phyloP scores from a whole-genome alignment of 2,113 vertebrate species.

The Trogon melanurus region DNA sequence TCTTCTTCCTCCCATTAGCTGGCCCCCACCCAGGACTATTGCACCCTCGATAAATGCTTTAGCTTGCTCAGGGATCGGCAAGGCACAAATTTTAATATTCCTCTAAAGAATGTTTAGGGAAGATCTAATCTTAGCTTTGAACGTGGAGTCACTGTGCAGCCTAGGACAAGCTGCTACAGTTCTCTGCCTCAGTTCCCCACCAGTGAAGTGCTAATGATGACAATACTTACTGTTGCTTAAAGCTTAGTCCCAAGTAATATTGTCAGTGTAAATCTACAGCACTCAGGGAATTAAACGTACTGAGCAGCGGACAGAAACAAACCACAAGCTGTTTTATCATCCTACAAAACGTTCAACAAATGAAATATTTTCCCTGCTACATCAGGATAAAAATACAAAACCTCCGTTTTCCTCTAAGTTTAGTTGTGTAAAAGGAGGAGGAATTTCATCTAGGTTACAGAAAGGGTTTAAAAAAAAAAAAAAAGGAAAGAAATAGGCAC shows the following conservation, averaged over 20 bases:
- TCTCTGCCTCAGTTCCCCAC: background rate
- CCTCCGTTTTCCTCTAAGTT: background rate
- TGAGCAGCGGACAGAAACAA: background rate
- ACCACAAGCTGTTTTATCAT: background rate
- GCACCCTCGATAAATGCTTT: background rate
- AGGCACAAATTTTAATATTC: background rate
- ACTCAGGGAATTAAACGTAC: background rate
- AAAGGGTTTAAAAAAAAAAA: background rate
- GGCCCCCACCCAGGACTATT: no score
- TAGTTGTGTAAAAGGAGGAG: background rate
- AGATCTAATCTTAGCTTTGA: background rate
- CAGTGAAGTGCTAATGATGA: background rate
- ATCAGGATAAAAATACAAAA: background rate
- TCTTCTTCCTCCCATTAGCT: background rate
- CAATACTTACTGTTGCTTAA: background rate
- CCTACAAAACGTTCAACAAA: background rate
- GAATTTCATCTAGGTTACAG: background rate
- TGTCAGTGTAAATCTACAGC: background rate
- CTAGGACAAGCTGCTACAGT: background rate
- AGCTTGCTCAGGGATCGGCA: background rate
- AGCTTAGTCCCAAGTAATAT: background rate
- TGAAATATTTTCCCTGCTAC: background rate
- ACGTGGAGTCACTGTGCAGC: background rate
- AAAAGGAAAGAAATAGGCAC: background rate
- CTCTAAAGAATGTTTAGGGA: background rate